Evolutionary conservation across 2,113 vertebrate species (phyloP).

Genomic region (Trematocara stigmaticum): DNA sequence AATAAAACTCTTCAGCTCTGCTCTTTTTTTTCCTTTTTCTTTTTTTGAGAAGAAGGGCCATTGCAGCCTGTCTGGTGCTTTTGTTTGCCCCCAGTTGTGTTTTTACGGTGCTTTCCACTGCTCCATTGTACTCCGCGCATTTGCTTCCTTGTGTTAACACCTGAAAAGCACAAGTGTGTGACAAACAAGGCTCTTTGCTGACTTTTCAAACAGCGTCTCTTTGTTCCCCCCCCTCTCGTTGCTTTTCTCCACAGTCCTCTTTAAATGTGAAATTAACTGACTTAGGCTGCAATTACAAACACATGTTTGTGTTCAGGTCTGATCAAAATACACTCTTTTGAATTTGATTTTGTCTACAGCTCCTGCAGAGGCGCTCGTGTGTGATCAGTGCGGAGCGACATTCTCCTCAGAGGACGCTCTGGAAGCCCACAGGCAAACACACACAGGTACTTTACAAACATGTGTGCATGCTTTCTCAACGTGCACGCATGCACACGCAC

Average conservation of each 20-base stretch:
- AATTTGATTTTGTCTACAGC: conserved; percentile 71
- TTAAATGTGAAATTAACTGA: conserved; percentile 14
- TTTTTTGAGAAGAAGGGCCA: conserved; percentile 61
- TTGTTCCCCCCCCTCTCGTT: neutral
- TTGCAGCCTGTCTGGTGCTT: conserved; percentile 81
- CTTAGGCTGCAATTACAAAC: conserved; percentile 16
- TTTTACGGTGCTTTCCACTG: conserved; percentile 72
- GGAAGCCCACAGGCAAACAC: conserved; percentile 90
- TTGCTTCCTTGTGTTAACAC: conserved; percentile 50
- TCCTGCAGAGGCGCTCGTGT: conserved; percentile 91
- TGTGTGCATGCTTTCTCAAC: neutral
- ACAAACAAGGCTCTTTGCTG: conserved; percentile 29
- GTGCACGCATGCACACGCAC: neutral
- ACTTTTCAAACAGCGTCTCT: conserved; percentile 20
- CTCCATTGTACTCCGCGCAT: conserved; percentile 80
- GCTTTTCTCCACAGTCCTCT: neutral
- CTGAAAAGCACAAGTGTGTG: conserved; percentile 51
- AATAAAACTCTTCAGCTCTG: conserved; percentile 88
- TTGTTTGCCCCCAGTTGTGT: conserved; percentile 82
- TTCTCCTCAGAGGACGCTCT: conserved; percentile 93
- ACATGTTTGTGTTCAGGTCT: conserved; percentile 15
- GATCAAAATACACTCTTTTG: neutral
- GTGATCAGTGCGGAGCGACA: conserved; percentile 94
- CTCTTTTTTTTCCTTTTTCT: conserved; percentile 80
- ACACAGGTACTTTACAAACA: conserved; percentile 79